These are phyloP conservation scores for Lordiphosa clarofinis DNA, from an alignment of 1,140 invertebrate species.

Conservation along the genomic window DNA sequence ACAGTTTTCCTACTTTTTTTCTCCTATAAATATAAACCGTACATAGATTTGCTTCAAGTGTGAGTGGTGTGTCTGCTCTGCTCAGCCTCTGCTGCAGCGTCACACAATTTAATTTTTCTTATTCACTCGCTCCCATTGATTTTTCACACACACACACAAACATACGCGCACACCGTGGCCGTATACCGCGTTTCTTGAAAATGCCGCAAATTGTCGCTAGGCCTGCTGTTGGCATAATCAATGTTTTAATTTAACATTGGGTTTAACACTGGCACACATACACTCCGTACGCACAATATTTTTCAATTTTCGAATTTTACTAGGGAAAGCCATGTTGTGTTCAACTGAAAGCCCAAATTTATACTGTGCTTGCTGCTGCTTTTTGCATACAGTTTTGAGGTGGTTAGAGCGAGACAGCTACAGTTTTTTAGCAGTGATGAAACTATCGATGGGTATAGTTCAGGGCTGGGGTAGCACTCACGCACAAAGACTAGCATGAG, in stretches of 20 bases:
- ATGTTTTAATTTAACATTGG: conserved; percentile 78
- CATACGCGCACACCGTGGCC: conserved; percentile 21
- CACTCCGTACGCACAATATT: conserved; percentile 79
- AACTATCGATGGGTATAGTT: too few relatives aligned
- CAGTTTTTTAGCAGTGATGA: neutral
- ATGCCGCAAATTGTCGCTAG: conserved; percentile 24
- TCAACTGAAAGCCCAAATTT: conserved; percentile 51
- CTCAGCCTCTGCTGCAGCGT: conserved; percentile 24
- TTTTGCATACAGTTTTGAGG: conserved; percentile 37
- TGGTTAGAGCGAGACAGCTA: conserved; percentile 7
- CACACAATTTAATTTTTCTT: conserved; percentile 44
- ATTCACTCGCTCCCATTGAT: conserved; percentile 63
- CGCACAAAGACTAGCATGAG: too few relatives aligned
- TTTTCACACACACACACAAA: conserved; percentile 41
- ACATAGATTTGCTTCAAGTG: conserved; percentile 23
- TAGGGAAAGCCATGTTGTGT: conserved; percentile 84
- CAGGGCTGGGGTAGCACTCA: neutral
- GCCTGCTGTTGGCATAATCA: conserved; percentile 20
- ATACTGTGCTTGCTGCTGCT: conserved; percentile 49
- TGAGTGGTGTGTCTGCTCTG: conserved; percentile 21
- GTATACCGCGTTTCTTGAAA: too few relatives aligned
- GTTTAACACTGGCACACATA: conserved; percentile 63
- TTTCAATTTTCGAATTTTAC: conserved; percentile 68
- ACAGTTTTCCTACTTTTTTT: neutral
- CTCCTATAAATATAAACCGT: conserved; percentile 18